Base-by-base conservation (phyloP, 2,888 invertebrate genomes). In the Cactoblastis cactorum region DNA sequence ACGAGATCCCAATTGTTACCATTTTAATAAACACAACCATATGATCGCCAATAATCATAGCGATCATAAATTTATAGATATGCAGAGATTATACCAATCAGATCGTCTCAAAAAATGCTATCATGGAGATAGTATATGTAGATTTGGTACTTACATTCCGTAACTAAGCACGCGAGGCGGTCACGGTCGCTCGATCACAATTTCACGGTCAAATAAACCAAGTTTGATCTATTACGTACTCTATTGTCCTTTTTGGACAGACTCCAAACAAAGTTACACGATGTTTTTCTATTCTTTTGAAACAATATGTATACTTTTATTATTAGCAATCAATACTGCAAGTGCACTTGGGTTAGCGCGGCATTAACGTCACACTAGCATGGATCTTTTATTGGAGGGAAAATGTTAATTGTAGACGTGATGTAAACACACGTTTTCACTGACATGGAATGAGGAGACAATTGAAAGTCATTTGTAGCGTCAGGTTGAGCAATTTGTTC, bases 181-280 rank as follows among this genome's bases (percentile, higher is more conserved):
- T 77, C 79, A 78, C 77, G 82, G 80, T 72, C 70, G 69, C 69
- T 72, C 74, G 74, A 74, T 74, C 69, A 73, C 74, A 80, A 83
- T 85, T 87, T 83, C 83, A 84, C 78, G 83, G 84, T 78, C 80
- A 86, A 81, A 83, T 74, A 78, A 73, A 71, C 74, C 62, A 74
- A 77, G 73, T 80, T 79, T 73, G 78, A 82, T 82, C 74, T 74
- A 76, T 77, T 77, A 77, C 70, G 67, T 66, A 66, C 62, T 77
- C 74, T 68, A 79, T 73, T 67, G 65, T 65, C 63, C 58, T 61
- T 67, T 71, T 71, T 74, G 68, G 67, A 68, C 70, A 65, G 71
- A 72, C 63, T 63, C 70, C 28, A 43, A 43, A 24, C 11, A 24
- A 24, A 14, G 22, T 28, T 2, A 28, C 28, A 28, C 28, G 9